phyloP scores from a whole-genome alignment of 92 coral and sea anemone species.

The Epizoanthus scotinus region DNA sequence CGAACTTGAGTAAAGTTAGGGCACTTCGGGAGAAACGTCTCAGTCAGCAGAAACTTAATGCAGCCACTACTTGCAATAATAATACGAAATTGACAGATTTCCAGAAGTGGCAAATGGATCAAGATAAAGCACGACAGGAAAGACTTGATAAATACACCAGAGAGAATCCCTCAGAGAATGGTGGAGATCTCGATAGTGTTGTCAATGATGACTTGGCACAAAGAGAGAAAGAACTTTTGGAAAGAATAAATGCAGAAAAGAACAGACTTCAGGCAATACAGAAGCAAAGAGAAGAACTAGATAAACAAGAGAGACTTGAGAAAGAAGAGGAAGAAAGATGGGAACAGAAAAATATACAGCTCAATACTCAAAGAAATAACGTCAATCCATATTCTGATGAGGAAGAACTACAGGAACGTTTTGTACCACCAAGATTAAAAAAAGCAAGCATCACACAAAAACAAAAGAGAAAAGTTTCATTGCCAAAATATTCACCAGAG shows the following conservation, averaged over 20 bases:
- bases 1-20: constrained; percentile 72
- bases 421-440: constrained; percentile 1
- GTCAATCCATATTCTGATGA: not conserved
- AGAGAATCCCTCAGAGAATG: not conserved
- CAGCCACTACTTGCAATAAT: constrained; percentile 22
- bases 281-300: constrained; percentile 70
- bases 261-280: constrained; percentile 63
- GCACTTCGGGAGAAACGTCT: constrained; percentile 69
- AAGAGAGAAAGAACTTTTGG: constrained; percentile 76
- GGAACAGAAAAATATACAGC: constrained; percentile 29
- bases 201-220: constrained; percentile 37
- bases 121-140: constrained; percentile 58
- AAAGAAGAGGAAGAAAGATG: constrained; percentile 55
- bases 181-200: constrained; percentile 24
- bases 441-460: constrained; percentile 10
- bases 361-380: not conserved
- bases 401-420: constrained; percentile 22
- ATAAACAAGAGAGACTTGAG: constrained; percentile 67
- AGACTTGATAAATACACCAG: constrained; percentile 56
- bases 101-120: constrained; percentile 85
- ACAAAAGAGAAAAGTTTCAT: constrained; percentile 28
- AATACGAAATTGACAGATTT: constrained; percentile 70
- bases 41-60: constrained; percentile 56
- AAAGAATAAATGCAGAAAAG: constrained; percentile 77
- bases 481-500: constrained; percentile 15